These are phyloP conservation scores for Cheilosia scutellata DNA, from an alignment of 2,888 invertebrate genomes.

Conservation along the genomic window DNA sequence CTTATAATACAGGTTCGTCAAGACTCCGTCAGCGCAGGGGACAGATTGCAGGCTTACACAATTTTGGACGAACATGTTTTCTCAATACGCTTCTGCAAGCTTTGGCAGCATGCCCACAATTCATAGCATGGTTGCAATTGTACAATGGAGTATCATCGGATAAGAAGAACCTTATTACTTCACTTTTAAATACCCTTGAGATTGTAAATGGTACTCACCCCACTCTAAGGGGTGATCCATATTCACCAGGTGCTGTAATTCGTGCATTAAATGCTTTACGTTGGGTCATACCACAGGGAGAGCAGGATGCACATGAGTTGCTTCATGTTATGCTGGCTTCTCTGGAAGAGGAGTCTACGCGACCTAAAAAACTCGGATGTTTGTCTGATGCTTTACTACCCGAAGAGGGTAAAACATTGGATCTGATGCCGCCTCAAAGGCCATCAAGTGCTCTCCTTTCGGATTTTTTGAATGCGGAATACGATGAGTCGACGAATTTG, in stretches of 20 bases:
- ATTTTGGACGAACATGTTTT: constrained; percentile 96
- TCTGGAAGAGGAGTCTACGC: constrained; percentile 91
- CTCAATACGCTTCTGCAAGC: constrained; percentile 96
- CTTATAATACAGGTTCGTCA: constrained; percentile 80
- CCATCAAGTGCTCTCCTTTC: constrained; percentile 85
- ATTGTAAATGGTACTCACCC: constrained; percentile 90
- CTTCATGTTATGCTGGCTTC: constrained; percentile 95
- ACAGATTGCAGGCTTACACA: constrained; percentile 93
- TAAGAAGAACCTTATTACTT: constrained; percentile 90
- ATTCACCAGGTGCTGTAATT: constrained; percentile 88
- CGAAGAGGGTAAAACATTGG: constrained; percentile 83
- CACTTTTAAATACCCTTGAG: constrained; percentile 90
- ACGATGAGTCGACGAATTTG: constrained; percentile 83
- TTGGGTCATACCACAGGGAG: constrained; percentile 96
- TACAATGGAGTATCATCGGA: constrained; percentile 86
- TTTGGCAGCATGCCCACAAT: constrained; percentile 93
- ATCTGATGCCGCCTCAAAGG: constrained; percentile 78
- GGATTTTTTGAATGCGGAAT: constrained; percentile 83
- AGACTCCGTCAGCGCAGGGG: constrained; percentile 88
- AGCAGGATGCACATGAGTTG: constrained; percentile 97
- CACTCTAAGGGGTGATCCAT: constrained; percentile 86
- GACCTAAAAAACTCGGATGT: constrained; percentile 86
- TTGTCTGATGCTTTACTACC: constrained; percentile 90
- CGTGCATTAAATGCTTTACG: constrained; percentile 89
- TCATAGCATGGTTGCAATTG: constrained; percentile 92